These are phyloP conservation scores for Fratercula arctica DNA, from an alignment of 2,797 vertebrate species.

Conservation along the genomic window DNA sequence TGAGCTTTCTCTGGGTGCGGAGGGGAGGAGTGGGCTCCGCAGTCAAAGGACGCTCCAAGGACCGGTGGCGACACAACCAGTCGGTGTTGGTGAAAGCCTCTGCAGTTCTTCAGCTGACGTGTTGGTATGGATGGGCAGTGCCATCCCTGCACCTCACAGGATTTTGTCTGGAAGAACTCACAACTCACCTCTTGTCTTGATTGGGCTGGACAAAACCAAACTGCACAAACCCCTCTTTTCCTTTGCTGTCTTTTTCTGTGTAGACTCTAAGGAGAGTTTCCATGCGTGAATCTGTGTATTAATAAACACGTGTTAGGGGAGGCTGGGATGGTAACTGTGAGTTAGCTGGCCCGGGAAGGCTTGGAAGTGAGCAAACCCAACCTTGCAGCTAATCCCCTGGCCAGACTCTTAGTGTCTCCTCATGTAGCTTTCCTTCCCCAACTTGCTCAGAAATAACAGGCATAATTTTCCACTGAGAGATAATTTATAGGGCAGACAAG, in stretches of 20 bases:
- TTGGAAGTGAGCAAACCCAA: neutral
- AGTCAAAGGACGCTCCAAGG: neutral
- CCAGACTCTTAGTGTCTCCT: neutral
- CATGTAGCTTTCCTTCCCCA: neutral
- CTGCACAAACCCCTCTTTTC: neutral
- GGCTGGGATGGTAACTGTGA: neutral
- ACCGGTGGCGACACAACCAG: no score
- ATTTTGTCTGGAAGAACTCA: neutral
- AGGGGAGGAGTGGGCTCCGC: accelerated
- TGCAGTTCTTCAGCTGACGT: neutral
- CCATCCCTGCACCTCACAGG: neutral
- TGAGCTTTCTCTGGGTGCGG: neutral
- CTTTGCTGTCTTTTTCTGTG: neutral
- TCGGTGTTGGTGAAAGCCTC: neutral
- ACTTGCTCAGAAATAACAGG: neutral
- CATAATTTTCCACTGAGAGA: neutral
- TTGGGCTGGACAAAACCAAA: neutral
- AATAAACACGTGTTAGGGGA: neutral
- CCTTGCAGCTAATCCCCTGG: neutral
- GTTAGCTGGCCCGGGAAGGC: neutral
- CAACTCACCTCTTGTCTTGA: neutral
- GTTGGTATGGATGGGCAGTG: neutral
- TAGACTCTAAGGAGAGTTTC: neutral
- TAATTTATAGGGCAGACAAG: neutral
- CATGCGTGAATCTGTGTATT: neutral